Evolutionary conservation across 2,888 invertebrate species (phyloP).

Genomic region (Camponotus fellah): DNA sequence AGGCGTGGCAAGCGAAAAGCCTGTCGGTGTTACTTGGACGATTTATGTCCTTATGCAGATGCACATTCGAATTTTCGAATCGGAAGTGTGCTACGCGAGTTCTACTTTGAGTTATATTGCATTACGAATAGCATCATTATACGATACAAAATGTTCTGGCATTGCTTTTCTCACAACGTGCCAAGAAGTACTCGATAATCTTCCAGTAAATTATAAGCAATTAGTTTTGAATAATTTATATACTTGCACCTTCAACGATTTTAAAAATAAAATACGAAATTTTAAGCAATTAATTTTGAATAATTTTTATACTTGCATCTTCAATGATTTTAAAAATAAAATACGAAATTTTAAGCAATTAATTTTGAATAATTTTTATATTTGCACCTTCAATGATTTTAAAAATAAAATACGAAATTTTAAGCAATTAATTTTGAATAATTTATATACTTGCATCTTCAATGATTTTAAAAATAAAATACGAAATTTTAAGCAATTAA

Average conservation of each 20-base stretch:
- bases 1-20: slow-evolving; percentile 47
- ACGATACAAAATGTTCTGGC: neutral
- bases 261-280: neutral
- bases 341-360: neutral
- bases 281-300: neutral
- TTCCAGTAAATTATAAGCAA: neutral
- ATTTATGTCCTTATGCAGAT: slow-evolving; percentile 39
- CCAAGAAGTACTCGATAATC: neutral
- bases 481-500: neutral
- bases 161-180: neutral
- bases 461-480: neutral
- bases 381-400: neutral
- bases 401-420: neutral
- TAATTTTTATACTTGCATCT: neutral
- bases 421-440: neutral
- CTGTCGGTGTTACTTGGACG: slow-evolving; percentile 13
- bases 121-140: neutral
- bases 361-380: too few species aligned
- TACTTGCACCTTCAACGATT: neutral
- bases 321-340: neutral
- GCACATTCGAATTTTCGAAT: slow-evolving; percentile 23
- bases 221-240: neutral
- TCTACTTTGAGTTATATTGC: neutral
- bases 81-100: neutral
- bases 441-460: neutral